phyloP scores from a whole-genome alignment of 2,888 invertebrate genomes.

The Cataglyphis cursor region DNA sequence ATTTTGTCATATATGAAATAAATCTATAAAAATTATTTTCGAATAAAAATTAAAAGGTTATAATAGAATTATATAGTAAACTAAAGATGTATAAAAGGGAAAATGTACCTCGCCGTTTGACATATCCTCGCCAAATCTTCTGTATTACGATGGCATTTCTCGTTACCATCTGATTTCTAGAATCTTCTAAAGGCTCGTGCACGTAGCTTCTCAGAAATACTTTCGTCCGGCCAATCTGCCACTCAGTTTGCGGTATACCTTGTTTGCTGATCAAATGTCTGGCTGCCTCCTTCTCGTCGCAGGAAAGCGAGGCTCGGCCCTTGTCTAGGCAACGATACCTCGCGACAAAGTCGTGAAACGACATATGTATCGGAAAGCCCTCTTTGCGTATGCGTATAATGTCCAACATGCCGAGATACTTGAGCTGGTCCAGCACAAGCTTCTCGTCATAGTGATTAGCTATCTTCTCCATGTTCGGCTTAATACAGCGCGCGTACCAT shows the following conservation, averaged over 20 bases:
- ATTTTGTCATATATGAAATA: no score
- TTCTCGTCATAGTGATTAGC: constrained; percentile 93
- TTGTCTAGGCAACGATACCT: constrained; percentile 92
- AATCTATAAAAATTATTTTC: no score
- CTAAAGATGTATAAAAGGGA: background rate
- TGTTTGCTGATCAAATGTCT: constrained; percentile 89
- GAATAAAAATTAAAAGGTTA: background rate
- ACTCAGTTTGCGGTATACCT: constrained; percentile 91
- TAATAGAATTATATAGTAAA: background rate
- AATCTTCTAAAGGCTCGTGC: constrained; percentile 94
- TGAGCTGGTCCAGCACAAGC: constrained; percentile 94
- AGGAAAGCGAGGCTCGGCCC: constrained; percentile 76
- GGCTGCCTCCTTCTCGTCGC: constrained; percentile 86
- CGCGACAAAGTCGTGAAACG: constrained; percentile 91
- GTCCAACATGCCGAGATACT: constrained; percentile 97
- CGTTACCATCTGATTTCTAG: constrained; percentile 90
- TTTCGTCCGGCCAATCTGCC: constrained; percentile 96
- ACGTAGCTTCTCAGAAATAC: constrained; percentile 94
- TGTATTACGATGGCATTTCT: constrained; percentile 92
- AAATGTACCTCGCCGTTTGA: constrained; percentile 88
- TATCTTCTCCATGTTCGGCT: constrained; percentile 95
- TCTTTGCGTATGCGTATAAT: constrained; percentile 96
- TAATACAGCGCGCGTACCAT: constrained; percentile 97
- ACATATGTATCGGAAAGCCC: constrained; percentile 95
- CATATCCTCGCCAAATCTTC: constrained; percentile 91